phyloP scores from a whole-genome alignment of 2,113 vertebrate species.

The Bungarus multicinctus region DNA sequence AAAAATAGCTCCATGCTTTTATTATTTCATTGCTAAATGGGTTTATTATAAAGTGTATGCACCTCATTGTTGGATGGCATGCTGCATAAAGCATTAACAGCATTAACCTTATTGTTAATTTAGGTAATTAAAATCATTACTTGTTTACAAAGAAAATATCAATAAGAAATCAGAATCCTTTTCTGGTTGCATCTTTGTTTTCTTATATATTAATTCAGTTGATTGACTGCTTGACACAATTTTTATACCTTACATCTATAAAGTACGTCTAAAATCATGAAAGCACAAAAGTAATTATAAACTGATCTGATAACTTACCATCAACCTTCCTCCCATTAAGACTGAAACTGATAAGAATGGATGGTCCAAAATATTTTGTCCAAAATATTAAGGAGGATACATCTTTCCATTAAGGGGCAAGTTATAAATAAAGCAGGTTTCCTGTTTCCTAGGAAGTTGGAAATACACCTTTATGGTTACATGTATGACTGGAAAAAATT shows the following conservation, averaged over 20 bases:
- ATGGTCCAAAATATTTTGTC: background rate
- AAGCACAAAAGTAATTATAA: background rate
- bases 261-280: background rate
- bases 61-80: background rate
- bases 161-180: background rate
- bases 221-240: background rate
- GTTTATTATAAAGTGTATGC: background rate
- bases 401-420: background rate
- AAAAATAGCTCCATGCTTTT: background rate
- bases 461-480: background rate
- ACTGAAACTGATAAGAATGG: background rate
- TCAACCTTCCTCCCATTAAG: background rate
- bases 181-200: slow-evolving; percentile 49
- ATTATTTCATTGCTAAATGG: background rate
- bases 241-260: background rate
- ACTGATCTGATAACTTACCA: background rate
- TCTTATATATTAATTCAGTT: background rate
- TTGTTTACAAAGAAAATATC: background rate
- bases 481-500: background rate
- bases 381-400: background rate
- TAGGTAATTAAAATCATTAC: background rate
- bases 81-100: slow-evolving; percentile 15
- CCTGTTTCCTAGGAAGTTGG: background rate
- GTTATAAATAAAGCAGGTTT: background rate
- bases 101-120: background rate